Conservation (phyloP, 2,113 vertebrate species). For the Polypterus senegalus region DNA sequence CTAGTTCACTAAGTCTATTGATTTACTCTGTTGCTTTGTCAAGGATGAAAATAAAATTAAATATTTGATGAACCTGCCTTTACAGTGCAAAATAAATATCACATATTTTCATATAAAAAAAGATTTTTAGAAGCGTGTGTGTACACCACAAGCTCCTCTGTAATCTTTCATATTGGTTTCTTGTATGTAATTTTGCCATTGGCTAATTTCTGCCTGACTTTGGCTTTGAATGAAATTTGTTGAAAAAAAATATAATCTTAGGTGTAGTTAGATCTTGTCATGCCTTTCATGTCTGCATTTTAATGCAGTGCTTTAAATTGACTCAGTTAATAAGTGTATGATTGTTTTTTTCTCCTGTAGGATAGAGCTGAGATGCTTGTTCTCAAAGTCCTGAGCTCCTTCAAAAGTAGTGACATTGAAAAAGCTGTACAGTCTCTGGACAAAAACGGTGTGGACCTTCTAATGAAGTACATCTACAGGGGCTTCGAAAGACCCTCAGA, state of each 20-base stretch:
- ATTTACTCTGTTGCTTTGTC: no score
- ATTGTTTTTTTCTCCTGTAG: constrained; percentile 38
- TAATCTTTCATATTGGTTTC: neutral
- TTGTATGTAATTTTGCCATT: constrained; percentile 5
- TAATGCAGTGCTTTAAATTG: neutral
- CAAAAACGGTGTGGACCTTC: constrained; percentile 81
- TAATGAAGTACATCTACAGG: constrained; percentile 99
- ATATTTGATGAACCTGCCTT: no score
- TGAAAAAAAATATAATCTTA: constrained; percentile 2
- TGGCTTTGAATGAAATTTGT: neutral
- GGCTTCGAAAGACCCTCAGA: constrained; percentile 93
- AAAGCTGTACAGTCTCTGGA: constrained; percentile 89
- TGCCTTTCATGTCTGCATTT: neutral
- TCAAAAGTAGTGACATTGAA: constrained; percentile 91
- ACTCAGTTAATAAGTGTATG: neutral
- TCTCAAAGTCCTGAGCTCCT: constrained; percentile 87
- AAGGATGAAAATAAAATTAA: no score
- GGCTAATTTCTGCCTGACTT: constrained; percentile 9
- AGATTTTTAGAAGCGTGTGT: no score
- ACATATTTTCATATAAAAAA: no score
- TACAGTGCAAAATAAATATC: no score
- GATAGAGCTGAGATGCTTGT: constrained; percentile 88
- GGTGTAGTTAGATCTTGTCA: rapidly evolving
- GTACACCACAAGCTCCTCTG: no score
- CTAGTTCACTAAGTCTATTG: no score